Evolutionary conservation across 2,113 vertebrate genomes (phyloP).

Genomic region (Bos indicus): DNA sequence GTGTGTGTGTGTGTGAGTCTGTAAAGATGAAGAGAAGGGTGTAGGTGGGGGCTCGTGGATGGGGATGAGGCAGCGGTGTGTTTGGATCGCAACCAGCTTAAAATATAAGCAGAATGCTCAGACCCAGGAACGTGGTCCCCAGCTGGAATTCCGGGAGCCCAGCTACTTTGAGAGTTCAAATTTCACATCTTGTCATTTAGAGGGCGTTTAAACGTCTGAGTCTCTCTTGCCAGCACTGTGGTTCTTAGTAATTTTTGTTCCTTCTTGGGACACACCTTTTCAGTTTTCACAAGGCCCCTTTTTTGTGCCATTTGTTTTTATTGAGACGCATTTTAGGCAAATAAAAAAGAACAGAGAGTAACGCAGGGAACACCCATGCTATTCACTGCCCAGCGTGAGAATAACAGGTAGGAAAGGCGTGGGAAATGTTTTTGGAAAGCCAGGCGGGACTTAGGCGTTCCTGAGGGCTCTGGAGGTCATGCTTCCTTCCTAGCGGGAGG

Average conservation of each 20-base stretch:
- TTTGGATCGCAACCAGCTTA: neutral
- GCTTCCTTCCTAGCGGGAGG: neutral
- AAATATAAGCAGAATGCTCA: neutral
- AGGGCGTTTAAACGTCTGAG: neutral
- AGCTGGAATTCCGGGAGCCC: neutral
- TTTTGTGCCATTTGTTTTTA: neutral
- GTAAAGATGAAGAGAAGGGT: neutral
- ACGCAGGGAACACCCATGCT: neutral
- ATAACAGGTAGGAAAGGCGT: neutral
- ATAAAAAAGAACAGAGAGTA: neutral
- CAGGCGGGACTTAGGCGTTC: neutral
- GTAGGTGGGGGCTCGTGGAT: neutral
- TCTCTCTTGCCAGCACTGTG: neutral
- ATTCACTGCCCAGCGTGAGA: neutral
- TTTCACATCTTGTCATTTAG: neutral
- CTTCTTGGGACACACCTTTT: neutral
- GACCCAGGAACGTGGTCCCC: neutral
- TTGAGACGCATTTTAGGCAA: neutral
- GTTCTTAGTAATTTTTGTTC: neutral
- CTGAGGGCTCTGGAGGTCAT: fast-evolving
- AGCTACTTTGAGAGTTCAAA: neutral
- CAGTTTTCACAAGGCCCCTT: neutral
- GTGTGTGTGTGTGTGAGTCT: neutral
- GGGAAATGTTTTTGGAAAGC: neutral
- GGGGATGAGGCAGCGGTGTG: too few species aligned